A percentile compares a stretch with the other conserved stretches of the same genome.
Conservation (phyloP, 2,888 invertebrate species). For the Hololepta plana region DNA sequence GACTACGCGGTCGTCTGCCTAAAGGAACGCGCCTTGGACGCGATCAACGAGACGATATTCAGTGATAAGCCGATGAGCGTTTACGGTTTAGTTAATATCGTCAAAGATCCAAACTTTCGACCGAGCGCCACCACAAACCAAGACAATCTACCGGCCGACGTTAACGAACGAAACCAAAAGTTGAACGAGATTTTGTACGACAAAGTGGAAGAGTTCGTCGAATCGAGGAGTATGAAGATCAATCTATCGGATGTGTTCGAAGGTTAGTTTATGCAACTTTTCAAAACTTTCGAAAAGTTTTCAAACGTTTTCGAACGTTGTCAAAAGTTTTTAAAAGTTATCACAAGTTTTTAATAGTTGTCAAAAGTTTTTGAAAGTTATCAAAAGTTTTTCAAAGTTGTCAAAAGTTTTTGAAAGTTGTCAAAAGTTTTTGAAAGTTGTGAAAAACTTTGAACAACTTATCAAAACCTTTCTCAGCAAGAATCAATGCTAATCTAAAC, state of each 20-base stretch:
- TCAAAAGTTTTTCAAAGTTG: too few relatives aligned
- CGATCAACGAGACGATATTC: slow-evolving; percentile 26
- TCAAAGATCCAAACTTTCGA: slow-evolving; percentile 21
- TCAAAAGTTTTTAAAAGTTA: too few relatives aligned
- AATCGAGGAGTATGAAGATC: slow-evolving; percentile 26
- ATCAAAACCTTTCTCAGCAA: too few relatives aligned
- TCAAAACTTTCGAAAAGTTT: background rate
- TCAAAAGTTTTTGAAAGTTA: too few relatives aligned
- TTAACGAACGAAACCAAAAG: slow-evolving; percentile 31
- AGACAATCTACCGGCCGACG: slow-evolving; percentile 34
- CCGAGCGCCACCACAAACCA: slow-evolving; percentile 16
- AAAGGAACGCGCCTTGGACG: slow-evolving; percentile 23
- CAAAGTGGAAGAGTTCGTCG: slow-evolving; percentile 26
- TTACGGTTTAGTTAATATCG: slow-evolving; percentile 20
- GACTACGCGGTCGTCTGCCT: slow-evolving; percentile 25
- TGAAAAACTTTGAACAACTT: too few relatives aligned
- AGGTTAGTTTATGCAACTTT: slow-evolving; percentile 15
- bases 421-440: too few relatives aligned
- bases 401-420: too few relatives aligned
- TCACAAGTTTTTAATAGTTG: too few relatives aligned
- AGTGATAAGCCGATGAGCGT: slow-evolving; percentile 21
- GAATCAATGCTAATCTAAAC: background rate
- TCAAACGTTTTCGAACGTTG: too few relatives aligned
- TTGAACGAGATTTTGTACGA: slow-evolving; percentile 24
- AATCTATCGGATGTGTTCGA: slow-evolving; percentile 20